phyloP scores from a whole-genome alignment of 2,888 invertebrate genomes.

The Drepana falcataria region DNA sequence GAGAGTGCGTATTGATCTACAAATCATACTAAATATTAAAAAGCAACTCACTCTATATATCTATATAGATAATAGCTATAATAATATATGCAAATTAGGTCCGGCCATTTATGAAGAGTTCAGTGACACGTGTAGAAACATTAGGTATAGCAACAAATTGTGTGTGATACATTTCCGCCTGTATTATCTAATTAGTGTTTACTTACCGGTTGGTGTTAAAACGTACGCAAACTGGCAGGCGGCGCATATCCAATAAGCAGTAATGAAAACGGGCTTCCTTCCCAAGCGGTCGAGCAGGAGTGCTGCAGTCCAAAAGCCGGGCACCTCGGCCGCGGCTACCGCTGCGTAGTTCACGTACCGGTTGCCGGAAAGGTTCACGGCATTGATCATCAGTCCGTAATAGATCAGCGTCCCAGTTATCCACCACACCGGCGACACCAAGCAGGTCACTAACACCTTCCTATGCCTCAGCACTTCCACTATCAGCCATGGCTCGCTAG shows the following conservation, averaged over 20 bases:
- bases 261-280: slow-evolving; percentile 76
- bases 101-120: no score
- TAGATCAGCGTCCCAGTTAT: slow-evolving; percentile 81
- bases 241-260: slow-evolving; percentile 78
- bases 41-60: no score
- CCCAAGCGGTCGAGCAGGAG: slow-evolving; percentile 78
- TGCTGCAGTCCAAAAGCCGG: slow-evolving; percentile 80
- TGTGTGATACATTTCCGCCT: no score
- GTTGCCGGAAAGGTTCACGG: slow-evolving; percentile 80
- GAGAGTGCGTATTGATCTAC: slow-evolving; percentile 31
- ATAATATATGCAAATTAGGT: no score
- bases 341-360: slow-evolving; percentile 81
- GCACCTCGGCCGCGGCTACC: slow-evolving; percentile 81
- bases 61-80: not conserved
- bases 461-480: slow-evolving; percentile 47
- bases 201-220: slow-evolving; percentile 69
- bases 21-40: slow-evolving; percentile 3
- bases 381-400: slow-evolving; percentile 81
- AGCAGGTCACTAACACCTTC: slow-evolving; percentile 37
- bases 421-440: slow-evolving; percentile 76
- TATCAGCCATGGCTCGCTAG: slow-evolving; percentile 47
- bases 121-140: no score
- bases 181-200: not conserved
- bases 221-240: slow-evolving; percentile 76
- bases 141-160: no score